Evolutionary conservation across 2,888 invertebrate species (phyloP).

Genomic region (Agrypnus murinus): DNA sequence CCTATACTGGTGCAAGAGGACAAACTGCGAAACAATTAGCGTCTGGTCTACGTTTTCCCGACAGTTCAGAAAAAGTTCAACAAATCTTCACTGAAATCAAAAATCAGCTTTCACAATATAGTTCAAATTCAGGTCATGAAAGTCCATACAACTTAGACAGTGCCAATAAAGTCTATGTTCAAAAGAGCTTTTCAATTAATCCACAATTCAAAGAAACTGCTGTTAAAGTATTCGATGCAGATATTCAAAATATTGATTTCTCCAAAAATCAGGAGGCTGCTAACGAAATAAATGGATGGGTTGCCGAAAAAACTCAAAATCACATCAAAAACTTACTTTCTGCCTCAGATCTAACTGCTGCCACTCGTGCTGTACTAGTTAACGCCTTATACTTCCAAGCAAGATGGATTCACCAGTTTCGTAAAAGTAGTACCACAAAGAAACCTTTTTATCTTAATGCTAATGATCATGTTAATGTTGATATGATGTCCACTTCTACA

Average conservation of each 20-base stretch:
- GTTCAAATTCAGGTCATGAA: constrained; percentile 52
- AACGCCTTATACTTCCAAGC: constrained; percentile 2
- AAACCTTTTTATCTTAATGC: background rate
- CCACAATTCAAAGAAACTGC: constrained; percentile 75
- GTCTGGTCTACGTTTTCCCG: constrained; percentile 52
- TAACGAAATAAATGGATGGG: background rate
- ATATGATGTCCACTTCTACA: background rate
- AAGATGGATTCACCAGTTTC: background rate
- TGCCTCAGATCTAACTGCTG: background rate
- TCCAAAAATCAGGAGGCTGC: background rate
- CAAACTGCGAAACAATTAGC: constrained; percentile 60
- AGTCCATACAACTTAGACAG: constrained; percentile 51
- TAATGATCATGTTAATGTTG: background rate
- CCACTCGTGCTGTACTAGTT: background rate
- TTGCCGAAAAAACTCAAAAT: background rate
- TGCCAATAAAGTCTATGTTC: constrained; percentile 77
- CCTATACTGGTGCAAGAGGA: constrained; percentile 64
- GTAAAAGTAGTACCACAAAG: background rate
- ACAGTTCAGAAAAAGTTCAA: constrained; percentile 35
- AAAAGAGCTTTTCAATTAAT: constrained; percentile 73
- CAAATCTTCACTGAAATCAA: too few species aligned
- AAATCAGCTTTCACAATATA: constrained; percentile 37
- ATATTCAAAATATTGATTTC: background rate
- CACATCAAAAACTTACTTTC: background rate
- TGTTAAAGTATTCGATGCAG: constrained; percentile 73